Percentiles rank a stretch among this genome's conserved stretches.
phyloP scores from a whole-genome alignment of 2,113 vertebrate species.

The Martes martes region DNA sequence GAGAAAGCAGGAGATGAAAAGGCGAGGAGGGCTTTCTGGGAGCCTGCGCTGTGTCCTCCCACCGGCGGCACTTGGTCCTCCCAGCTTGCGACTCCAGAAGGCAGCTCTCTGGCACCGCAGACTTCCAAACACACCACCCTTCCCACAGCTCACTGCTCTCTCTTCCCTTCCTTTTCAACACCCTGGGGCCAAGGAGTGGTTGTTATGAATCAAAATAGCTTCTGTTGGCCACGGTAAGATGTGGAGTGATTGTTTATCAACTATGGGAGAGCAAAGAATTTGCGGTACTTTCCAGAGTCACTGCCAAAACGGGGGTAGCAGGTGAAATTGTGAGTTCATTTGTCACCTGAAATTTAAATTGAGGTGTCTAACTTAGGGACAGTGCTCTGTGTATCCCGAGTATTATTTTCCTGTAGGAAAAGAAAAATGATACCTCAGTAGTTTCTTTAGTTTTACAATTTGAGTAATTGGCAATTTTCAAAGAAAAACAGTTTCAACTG shows the following conservation, averaged over 20 bases:
- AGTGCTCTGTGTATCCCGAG: background rate
- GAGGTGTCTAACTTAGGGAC: background rate
- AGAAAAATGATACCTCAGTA: background rate
- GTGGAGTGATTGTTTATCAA: background rate
- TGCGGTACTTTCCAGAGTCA: background rate
- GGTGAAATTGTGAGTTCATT: background rate
- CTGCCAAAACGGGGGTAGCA: background rate
- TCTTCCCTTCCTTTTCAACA: background rate
- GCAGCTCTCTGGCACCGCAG: too few relatives aligned
- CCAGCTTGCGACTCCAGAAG: rapidly evolving
- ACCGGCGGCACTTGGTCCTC: rapidly evolving
- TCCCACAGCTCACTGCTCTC: rapidly evolving
- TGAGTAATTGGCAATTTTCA: background rate
- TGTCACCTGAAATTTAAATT: background rate
- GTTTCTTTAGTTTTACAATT: background rate
- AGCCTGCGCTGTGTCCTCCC: too few relatives aligned
- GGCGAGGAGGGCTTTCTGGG: background rate
- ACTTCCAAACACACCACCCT: background rate
- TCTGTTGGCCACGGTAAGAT: rapidly evolving
- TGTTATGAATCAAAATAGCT: background rate
- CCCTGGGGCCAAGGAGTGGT: background rate
- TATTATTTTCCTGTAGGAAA: background rate
- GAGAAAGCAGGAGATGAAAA: background rate
- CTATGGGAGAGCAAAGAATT: background rate
- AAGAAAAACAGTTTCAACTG: background rate